Evolutionary conservation across 1,140 invertebrate genomes (phyloP).

Genomic region (Arion vulgaris): DNA sequence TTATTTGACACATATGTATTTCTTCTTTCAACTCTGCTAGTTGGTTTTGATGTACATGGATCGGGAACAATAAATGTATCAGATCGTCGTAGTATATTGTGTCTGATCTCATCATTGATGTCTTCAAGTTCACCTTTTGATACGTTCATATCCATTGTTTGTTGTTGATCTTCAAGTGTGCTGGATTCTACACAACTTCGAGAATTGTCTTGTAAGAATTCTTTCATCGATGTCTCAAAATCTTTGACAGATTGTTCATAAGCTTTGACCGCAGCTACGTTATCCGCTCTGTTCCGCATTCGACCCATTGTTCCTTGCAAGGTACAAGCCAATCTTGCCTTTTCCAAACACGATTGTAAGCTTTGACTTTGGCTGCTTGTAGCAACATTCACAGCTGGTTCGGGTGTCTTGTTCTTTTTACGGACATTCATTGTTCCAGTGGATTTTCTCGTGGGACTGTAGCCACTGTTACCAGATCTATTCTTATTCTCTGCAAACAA

Average conservation of each 20-base stretch:
- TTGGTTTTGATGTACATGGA: background rate
- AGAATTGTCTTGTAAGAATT: background rate
- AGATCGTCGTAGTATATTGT: background rate
- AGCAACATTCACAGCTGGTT: background rate
- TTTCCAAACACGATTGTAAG: background rate
- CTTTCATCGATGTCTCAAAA: background rate
- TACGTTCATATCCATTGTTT: background rate
- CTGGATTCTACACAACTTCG: background rate
- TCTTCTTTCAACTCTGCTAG: background rate
- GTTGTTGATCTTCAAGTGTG: background rate
- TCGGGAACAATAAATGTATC: background rate
- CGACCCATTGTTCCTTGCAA: background rate
- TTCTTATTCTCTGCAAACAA: background rate
- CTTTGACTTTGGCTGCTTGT: background rate
- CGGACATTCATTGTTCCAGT: background rate
- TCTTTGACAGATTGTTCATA: background rate
- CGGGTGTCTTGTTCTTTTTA: background rate
- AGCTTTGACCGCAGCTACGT: background rate
- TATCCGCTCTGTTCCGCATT: background rate
- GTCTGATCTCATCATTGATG: background rate
- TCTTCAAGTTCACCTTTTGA: background rate
- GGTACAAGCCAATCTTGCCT: background rate
- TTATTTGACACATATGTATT: background rate
- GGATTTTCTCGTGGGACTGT: background rate
- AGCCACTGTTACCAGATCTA: conserved; percentile 6